phyloP scores from a whole-genome alignment of 2,888 invertebrate genomes.

The Colletes collaris region DNA sequence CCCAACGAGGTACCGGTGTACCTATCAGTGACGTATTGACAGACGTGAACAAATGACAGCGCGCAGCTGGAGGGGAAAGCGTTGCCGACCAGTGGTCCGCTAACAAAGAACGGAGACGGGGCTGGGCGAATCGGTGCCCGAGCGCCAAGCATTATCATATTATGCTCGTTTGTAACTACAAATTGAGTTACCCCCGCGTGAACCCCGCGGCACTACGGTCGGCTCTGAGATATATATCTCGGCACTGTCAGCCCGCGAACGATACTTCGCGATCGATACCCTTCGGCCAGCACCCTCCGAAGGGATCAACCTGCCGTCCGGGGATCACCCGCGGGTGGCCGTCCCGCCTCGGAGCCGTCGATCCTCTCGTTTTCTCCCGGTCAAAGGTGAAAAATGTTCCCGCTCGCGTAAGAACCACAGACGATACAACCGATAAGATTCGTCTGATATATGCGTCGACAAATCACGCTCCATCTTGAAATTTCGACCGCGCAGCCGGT shows the following conservation, averaged over 20 bases:
- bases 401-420: slow-evolving; percentile 41
- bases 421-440: slow-evolving; percentile 51
- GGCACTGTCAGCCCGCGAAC: slow-evolving; percentile 72
- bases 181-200: slow-evolving; percentile 81
- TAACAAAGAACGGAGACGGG: slow-evolving; percentile 67
- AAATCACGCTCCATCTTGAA: no score
- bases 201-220: slow-evolving; percentile 60
- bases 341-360: slow-evolving; percentile 20
- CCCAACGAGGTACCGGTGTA: slow-evolving; percentile 55
- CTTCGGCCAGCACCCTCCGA: slow-evolving; percentile 60
- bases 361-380: slow-evolving; percentile 34
- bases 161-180: slow-evolving; percentile 82
- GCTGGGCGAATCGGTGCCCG: slow-evolving; percentile 47
- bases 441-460: slow-evolving; percentile 7
- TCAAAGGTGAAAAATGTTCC: slow-evolving; percentile 60
- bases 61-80: slow-evolving; percentile 72
- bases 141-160: slow-evolving; percentile 79
- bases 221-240: slow-evolving; percentile 70
- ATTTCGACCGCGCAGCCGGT: no score
- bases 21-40: slow-evolving; percentile 77
- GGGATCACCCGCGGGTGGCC: slow-evolving; percentile 65
- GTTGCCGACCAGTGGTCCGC: slow-evolving; percentile 48
- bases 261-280: slow-evolving; percentile 73
- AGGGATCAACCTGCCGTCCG: slow-evolving; percentile 52
- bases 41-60: slow-evolving; percentile 80